A percentile compares a stretch with the other conserved stretches of the same genome.
These are phyloP conservation scores for Ichneumon xanthorius DNA, from an alignment of 2,888 invertebrate species.

Conservation along the genomic window DNA sequence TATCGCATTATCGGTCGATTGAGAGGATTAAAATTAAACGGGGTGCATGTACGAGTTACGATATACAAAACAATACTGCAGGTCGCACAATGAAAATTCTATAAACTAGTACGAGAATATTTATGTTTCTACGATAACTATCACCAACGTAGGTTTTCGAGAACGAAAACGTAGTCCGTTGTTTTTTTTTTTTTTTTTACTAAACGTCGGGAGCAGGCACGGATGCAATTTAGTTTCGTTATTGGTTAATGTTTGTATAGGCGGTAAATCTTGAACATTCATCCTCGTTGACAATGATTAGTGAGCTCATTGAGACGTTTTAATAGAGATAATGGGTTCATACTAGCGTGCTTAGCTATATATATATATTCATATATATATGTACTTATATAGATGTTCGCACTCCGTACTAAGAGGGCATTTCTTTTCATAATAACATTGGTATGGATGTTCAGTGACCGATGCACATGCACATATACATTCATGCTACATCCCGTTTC, in stretches of 20 bases:
- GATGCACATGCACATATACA: constrained; percentile 75
- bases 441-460: constrained; percentile 57
- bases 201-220: constrained; percentile 41
- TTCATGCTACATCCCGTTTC: constrained; percentile 69
- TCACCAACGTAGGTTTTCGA: constrained; percentile 28
- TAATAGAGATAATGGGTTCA: constrained; percentile 13
- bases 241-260: constrained; percentile 12
- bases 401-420: constrained; percentile 48
- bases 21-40: constrained; percentile 32
- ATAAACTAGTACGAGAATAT: constrained; percentile 50
- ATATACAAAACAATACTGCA: constrained; percentile 59
- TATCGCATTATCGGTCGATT: constrained; percentile 17
- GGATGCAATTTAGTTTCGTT: constrained; percentile 43
- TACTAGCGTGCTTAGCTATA: constrained; percentile 32
- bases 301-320: background rate
- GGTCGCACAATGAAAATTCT: constrained; percentile 49
- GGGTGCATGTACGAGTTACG: constrained; percentile 62
- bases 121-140: constrained; percentile 50
- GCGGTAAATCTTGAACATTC: background rate
- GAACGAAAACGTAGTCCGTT: background rate
- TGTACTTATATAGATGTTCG: constrained; percentile 16
- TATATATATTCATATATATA: too few relatives aligned
- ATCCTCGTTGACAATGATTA: background rate
- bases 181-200: constrained; percentile 19
- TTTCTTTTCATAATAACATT: constrained; percentile 49